phyloP scores from a whole-genome alignment of 92 coral and sea anemone species.

The Porites lobata region DNA sequence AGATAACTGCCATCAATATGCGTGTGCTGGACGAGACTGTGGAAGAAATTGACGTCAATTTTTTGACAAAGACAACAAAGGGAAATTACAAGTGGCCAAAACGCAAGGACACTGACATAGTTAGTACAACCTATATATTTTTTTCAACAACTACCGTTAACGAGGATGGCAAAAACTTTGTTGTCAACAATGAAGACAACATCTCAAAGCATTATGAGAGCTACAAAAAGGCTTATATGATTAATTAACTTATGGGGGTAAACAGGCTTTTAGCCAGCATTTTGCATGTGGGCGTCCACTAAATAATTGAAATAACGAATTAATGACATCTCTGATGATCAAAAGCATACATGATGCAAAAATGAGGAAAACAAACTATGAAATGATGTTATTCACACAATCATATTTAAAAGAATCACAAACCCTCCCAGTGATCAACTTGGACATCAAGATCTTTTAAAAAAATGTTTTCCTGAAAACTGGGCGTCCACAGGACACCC shows the following conservation, averaged over 20 bases:
- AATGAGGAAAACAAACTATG: constrained; percentile 27
- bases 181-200: not conserved
- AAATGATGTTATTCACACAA: constrained; percentile 20
- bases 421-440: constrained; percentile 11
- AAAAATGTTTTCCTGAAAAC: not conserved
- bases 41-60: not conserved
- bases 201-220: not conserved
- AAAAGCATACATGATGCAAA: constrained; percentile 11
- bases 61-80: not conserved
- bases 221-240: constrained; percentile 11
- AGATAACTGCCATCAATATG: not conserved
- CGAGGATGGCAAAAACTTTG: not conserved
- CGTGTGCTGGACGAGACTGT: not conserved
- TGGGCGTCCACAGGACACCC: too few relatives aligned
- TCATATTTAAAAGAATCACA: constrained; percentile 20
- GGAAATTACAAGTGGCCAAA: constrained; percentile 21
- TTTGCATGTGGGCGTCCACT: too few relatives aligned
- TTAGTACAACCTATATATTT: not conserved
- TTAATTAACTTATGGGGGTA: not conserved
- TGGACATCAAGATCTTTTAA: constrained; percentile 7
- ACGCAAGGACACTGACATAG: not conserved
- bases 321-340: constrained; percentile 13
- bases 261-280: too few relatives aligned
- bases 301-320: too few relatives aligned
- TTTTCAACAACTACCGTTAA: not conserved